phyloP scores from a whole-genome alignment of 2,888 invertebrate genomes.

The Caenorhabditis imperialis region DNA sequence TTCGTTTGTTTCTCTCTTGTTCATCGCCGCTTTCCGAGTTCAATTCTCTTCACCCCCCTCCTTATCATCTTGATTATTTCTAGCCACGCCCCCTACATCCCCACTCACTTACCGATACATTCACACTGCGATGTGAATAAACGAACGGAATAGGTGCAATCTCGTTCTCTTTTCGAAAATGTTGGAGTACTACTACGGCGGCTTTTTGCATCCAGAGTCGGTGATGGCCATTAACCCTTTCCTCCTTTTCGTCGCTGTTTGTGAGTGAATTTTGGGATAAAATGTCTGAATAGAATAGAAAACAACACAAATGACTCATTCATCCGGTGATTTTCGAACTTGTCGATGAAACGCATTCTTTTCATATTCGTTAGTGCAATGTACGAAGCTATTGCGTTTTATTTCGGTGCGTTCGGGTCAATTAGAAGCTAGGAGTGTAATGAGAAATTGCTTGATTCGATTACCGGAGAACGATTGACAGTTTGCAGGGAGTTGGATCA shows the following conservation, averaged over 20 bases:
- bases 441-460: not conserved
- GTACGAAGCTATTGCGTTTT: not conserved
- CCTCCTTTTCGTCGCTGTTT: slow-evolving; percentile 44
- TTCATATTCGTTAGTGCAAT: slow-evolving; percentile 5
- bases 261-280: slow-evolving; percentile 30
- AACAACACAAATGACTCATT: not conserved
- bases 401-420: slow-evolving; percentile 2
- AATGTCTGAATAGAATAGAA: not conserved
- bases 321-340: too few species aligned
- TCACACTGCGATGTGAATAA: slow-evolving; percentile 49
- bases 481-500: slow-evolving; percentile 65
- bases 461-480: not conserved
- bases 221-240: slow-evolving; percentile 52
- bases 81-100: slow-evolving; percentile 8
- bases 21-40: not conserved
- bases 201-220: slow-evolving; percentile 29
- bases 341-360: too few species aligned
- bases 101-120: slow-evolving; percentile 16
- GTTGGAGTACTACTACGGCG: slow-evolving; percentile 38
- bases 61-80: not conserved
- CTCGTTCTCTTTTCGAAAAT: slow-evolving; percentile 4
- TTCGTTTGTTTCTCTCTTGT: slow-evolving; percentile 12
- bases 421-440: not conserved
- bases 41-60: not conserved
- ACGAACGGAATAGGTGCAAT: slow-evolving; percentile 3